Percentiles rank a stretch among this genome's conserved stretches.
phyloP scores from a whole-genome alignment of 2,888 invertebrate genomes.

The Neoitamus cyanurus region DNA sequence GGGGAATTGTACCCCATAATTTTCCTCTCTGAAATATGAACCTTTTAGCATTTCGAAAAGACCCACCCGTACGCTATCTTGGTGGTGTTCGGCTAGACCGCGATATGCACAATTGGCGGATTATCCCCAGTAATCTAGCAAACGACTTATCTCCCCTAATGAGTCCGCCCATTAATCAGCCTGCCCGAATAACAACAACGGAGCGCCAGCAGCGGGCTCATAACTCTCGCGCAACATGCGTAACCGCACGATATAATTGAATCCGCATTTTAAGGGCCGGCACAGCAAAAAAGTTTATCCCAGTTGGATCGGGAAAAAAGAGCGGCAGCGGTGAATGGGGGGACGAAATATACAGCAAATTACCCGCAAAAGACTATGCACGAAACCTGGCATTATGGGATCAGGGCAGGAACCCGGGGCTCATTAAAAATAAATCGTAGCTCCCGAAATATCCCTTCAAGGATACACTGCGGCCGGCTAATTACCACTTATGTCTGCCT shows the following conservation, averaged over 20 bases:
- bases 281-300: not conserved
- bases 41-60: not conserved
- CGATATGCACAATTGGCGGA: conserved; percentile 1
- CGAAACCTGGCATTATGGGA: not conserved
- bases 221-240: conserved; percentile 6
- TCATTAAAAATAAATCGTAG: conserved; percentile 29
- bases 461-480: not conserved
- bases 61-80: not conserved
- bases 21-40: not conserved
- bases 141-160: conserved; percentile 19
- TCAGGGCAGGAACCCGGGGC: not conserved
- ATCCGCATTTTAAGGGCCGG: conserved; percentile 12
- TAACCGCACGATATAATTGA: not conserved
- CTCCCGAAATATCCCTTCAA: not conserved
- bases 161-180: conserved; percentile 11
- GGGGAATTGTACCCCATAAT: not conserved
- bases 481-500: conserved; percentile 22
- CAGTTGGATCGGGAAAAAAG: not conserved
- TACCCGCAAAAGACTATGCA: not conserved
- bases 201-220: not conserved
- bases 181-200: not conserved
- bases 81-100: not conserved
- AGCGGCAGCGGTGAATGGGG: not conserved
- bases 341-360: not conserved
- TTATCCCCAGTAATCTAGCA: conserved; percentile 5